phyloP scores from a whole-genome alignment of 2,797 vertebrate genomes.

The Emys orbicularis region DNA sequence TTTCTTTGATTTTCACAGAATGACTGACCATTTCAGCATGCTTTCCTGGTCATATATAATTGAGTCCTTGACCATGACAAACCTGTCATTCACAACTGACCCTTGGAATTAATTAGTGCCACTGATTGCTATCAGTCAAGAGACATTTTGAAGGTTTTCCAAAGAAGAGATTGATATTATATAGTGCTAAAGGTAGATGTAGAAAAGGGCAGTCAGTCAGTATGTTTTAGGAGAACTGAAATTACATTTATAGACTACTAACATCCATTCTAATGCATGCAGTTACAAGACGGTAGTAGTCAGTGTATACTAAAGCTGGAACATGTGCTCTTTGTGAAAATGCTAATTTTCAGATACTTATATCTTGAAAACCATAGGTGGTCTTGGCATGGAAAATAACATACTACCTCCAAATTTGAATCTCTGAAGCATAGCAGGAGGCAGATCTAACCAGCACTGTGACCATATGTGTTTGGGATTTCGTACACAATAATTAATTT shows the following conservation, averaged over 20 bases:
- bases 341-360: constrained; percentile 83
- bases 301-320: constrained; percentile 73
- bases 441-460: constrained; percentile 80
- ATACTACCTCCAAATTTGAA: constrained; percentile 83
- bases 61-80: constrained; percentile 74
- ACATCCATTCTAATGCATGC: constrained; percentile 4
- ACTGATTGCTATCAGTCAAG: constrained; percentile 76
- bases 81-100: constrained; percentile 80
- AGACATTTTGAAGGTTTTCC: constrained; percentile 50
- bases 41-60: constrained; percentile 76
- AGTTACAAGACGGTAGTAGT: constrained; percentile 62
- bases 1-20: constrained; percentile 75
- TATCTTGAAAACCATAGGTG: constrained; percentile 85
- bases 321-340: constrained; percentile 76
- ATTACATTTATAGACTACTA: constrained; percentile 50
- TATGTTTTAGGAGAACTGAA: constrained; percentile 48
- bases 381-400: constrained; percentile 84
- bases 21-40: constrained; percentile 78
- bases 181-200: constrained; percentile 39
- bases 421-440: constrained; percentile 83
- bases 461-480: constrained; percentile 87
- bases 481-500: constrained; percentile 87
- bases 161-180: constrained; percentile 48
- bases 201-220: constrained; percentile 19
- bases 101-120: constrained; percentile 80